phyloP scores from a whole-genome alignment of 2,888 invertebrate species.

The Erebia aethiops region DNA sequence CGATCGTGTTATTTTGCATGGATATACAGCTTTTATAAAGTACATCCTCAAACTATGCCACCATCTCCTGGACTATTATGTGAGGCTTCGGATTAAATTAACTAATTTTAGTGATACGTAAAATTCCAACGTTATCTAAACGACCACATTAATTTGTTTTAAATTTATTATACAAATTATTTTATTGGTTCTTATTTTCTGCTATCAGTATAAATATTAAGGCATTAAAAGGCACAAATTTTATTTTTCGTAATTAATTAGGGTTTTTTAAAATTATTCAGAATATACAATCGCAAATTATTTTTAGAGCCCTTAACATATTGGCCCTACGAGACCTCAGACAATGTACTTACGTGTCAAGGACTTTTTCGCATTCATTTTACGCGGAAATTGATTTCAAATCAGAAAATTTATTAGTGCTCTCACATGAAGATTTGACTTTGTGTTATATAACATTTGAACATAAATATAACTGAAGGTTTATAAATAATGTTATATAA shows the following conservation, averaged over 20 bases:
- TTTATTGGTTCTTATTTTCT: constrained; percentile 3
- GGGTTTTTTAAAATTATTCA: background rate
- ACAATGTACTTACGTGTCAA: no score
- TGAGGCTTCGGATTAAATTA: constrained; percentile 3
- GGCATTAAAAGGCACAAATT: background rate
- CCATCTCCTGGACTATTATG: background rate
- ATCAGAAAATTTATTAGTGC: background rate
- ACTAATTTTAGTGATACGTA: constrained; percentile 12
- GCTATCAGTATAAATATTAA: background rate
- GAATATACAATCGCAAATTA: background rate
- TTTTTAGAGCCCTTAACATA: no score
- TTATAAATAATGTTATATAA: background rate
- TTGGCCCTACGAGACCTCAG: no score
- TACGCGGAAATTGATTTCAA: no score
- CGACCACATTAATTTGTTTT: background rate
- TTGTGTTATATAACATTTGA: background rate
- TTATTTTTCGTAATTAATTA: background rate
- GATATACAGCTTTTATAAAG: background rate
- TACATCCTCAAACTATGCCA: background rate
- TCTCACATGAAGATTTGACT: background rate
- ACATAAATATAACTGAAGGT: no score
- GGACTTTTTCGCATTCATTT: no score
- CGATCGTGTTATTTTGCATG: no score
- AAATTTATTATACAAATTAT: background rate
- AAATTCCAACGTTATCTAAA: background rate